These are phyloP conservation scores for Benthosema pterotum DNA, from an alignment of 2,797 vertebrate species.

Conservation along the genomic window DNA sequence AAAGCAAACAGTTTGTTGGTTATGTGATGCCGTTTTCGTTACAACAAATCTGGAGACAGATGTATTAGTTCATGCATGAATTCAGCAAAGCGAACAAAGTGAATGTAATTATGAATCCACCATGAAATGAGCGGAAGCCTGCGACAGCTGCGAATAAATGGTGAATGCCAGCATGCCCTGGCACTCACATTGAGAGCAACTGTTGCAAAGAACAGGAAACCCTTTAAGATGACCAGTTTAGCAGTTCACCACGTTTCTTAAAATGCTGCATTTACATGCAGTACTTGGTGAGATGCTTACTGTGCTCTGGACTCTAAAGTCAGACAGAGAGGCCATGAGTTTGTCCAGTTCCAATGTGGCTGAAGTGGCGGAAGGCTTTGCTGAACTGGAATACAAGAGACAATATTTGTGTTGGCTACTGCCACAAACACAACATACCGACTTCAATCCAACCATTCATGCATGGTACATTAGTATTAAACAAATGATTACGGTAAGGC, in stretches of 20 bases:
- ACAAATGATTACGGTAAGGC: too few relatives aligned
- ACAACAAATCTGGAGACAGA: slow-evolving; percentile 46
- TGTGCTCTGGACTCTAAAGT: slow-evolving; percentile 91
- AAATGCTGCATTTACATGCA: background rate
- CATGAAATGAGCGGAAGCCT: slow-evolving; percentile 13
- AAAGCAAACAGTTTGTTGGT: too few relatives aligned
- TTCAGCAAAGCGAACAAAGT: slow-evolving; percentile 21
- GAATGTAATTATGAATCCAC: slow-evolving; percentile 8
- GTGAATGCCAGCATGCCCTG: background rate
- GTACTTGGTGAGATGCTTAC: slow-evolving; percentile 71
- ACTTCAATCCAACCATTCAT: too few relatives aligned
- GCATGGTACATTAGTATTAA: too few relatives aligned
- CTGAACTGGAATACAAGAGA: slow-evolving; percentile 60
- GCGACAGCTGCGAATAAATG: background rate
- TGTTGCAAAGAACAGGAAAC: background rate
- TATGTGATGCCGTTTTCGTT: slow-evolving; percentile 16
- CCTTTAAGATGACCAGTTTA: too few relatives aligned
- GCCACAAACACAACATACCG: slow-evolving; percentile 10
- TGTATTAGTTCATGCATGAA: slow-evolving; percentile 21
- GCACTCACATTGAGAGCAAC: background rate
- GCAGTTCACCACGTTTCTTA: too few relatives aligned
- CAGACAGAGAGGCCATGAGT: slow-evolving; percentile 92
- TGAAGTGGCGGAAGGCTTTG: slow-evolving; percentile 86
- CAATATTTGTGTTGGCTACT: background rate
- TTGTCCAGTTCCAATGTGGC: slow-evolving; percentile 92